Conservation (phyloP, 35 echinoderm and acorn worm species). For the Stichopus chloronotus region DNA sequence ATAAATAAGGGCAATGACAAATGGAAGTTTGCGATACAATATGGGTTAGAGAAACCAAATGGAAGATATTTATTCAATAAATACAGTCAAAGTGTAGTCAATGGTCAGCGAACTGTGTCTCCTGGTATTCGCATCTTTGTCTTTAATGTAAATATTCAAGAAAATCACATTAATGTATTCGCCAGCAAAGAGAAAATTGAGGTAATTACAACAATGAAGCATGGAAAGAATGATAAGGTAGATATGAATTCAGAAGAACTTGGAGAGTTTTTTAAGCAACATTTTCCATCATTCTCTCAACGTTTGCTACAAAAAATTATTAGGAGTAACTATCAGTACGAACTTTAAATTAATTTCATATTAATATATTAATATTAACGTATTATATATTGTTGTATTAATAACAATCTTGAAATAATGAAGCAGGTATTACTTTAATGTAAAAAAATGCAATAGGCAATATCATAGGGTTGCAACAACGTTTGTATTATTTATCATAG, state of each 20-base stretch:
- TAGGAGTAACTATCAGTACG: too few relatives aligned
- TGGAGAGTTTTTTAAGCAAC: neutral
- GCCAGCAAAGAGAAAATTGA: neutral
- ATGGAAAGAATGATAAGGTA: neutral
- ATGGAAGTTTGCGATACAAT: neutral
- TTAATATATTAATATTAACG: too few relatives aligned
- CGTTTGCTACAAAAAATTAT: too few relatives aligned
- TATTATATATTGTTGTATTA: too few relatives aligned
- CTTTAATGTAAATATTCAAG: neutral
- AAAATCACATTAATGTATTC: neutral
- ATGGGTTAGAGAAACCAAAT: neutral
- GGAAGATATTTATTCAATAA: neutral
- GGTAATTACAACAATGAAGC: neutral
- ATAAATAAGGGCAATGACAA: neutral
- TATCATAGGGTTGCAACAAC: too few relatives aligned
- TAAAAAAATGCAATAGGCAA: too few relatives aligned
- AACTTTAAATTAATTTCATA: too few relatives aligned
- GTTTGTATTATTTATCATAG: too few relatives aligned
- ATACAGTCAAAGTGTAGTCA: neutral
- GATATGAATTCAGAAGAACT: neutral
- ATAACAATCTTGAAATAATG: too few relatives aligned
- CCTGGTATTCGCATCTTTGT: neutral
- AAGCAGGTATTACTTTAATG: too few relatives aligned
- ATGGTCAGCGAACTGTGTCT: neutral
- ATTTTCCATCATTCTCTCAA: constrained; percentile 4